These are phyloP conservation scores for Nomia melanderi DNA, from an alignment of 1,140 invertebrate genomes.

Conservation along the genomic window DNA sequence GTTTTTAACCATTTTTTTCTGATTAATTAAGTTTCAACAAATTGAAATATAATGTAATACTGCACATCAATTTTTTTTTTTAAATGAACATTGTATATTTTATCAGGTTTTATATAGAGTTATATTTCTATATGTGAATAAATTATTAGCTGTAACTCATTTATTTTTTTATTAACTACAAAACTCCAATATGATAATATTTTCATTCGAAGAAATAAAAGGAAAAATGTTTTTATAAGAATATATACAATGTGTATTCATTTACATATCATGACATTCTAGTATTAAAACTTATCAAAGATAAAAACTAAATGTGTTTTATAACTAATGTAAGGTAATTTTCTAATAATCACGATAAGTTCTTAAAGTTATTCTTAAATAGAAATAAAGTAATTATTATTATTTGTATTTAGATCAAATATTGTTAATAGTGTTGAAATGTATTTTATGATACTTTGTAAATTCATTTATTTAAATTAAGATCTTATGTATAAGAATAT, in stretches of 20 bases:
- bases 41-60: not conserved
- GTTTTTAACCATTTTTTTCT: conserved; percentile 27
- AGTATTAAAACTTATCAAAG: not conserved
- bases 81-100: conserved; percentile 11
- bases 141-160: conserved; percentile 17
- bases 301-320: not conserved
- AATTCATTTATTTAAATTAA: not conserved
- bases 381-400: conserved; percentile 16
- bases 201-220: conserved; percentile 1
- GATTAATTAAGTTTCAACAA: conserved; percentile 10
- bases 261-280: conserved; percentile 5
- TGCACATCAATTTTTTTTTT: not conserved
- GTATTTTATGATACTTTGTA: conserved; percentile 8
- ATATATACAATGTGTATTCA: conserved; percentile 15
- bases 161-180: conserved; percentile 18
- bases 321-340: conserved; percentile 25
- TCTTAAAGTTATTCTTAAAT: not conserved
- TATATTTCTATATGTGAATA: conserved; percentile 18
- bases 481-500: not conserved
- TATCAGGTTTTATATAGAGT: conserved; percentile 25
- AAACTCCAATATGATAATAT: not conserved
- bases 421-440: not conserved
- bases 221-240: conserved; percentile 8
- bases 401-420: not conserved
- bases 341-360: conserved; percentile 16